Percentiles rank a stretch among this genome's conserved stretches.
Conservation (phyloP, 2,888 invertebrate genomes). For the Mesorhabditis sp. region DNA sequence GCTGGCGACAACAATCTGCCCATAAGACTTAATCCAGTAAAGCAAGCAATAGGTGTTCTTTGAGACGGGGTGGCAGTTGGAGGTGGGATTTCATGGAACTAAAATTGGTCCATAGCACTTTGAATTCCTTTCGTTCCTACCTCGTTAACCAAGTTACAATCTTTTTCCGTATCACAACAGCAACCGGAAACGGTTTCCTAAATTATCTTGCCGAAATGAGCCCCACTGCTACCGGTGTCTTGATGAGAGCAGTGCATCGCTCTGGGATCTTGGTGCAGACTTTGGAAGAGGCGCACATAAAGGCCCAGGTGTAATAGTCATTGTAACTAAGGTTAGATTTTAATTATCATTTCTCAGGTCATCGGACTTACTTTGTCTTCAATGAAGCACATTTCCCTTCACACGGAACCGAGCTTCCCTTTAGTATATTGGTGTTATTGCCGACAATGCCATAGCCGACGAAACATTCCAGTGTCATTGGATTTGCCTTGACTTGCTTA, state of each 20-base stretch:
- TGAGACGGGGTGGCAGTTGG: not conserved
- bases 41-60: not conserved
- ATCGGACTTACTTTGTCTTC: not conserved
- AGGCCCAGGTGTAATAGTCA: not conserved
- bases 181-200: not conserved
- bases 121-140: no score
- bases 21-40: not conserved
- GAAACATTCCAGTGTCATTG: not conserved
- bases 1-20: not conserved
- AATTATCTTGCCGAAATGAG: not conserved
- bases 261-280: not conserved
- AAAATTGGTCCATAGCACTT: not conserved
- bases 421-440: not conserved
- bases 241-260: no score
- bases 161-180: not conserved
- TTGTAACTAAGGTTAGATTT: not conserved
- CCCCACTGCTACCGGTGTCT: no score
- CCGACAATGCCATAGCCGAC: not conserved
- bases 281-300: not conserved
- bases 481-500: not conserved
- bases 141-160: not conserved
- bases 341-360: not conserved
- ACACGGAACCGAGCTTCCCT: not conserved
- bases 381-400: not conserved
- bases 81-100: not conserved